Base-by-base conservation (phyloP, 2,797 vertebrate species). In the Decapterus maruadsi region DNA sequence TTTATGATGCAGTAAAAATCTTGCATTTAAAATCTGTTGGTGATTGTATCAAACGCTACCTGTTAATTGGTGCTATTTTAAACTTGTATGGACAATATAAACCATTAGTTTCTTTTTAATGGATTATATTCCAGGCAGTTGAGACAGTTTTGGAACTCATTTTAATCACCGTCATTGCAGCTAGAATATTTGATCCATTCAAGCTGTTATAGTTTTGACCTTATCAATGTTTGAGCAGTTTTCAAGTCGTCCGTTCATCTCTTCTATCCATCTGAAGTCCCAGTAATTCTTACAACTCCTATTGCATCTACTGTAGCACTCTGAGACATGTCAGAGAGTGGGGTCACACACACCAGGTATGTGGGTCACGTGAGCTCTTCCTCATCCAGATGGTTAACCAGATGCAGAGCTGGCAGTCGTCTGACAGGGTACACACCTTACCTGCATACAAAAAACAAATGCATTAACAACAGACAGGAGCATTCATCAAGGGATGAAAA, bases 351-450 rank as follows among this genome's bases (percentile, higher is more conserved):
- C 26, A 26, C 26, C 76, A 84, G 78, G 81, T 83, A 90, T 90
- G 84, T 90, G 88, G 89, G 90, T 91, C 87, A 89, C 89, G 89
- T 88, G 79, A 84, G 84, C 84, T 87, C 82, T 77, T 85, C 80
- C 76, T 90, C 46, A 83, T 88, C 91, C 94, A 95, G 93, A 94
- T 94, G 93, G 92, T 84, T 87, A 77, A 46, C 89, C 94, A 93
- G 89, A 85, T 94, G 93, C 75, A 71, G 72, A 77, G 86, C 87
- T 93, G 92, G 86, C 93, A 91, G 75, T 83, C 8, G 46, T 82
- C 74, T 84, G 89, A 91, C 82, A 84, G 86, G 76, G 74, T 72
- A 68, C 76, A 71, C 72, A 78, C 84, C 59, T 64, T n/a, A 68
- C 82, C 86, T 86, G 92, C 89, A 90, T 91, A 88, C 85, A 75